Evolutionary conservation across 2,797 vertebrate genomes (phyloP), one percentile per base, ranked within the genome.

Genomic region (Spinibarbus caldwelli): DNA sequence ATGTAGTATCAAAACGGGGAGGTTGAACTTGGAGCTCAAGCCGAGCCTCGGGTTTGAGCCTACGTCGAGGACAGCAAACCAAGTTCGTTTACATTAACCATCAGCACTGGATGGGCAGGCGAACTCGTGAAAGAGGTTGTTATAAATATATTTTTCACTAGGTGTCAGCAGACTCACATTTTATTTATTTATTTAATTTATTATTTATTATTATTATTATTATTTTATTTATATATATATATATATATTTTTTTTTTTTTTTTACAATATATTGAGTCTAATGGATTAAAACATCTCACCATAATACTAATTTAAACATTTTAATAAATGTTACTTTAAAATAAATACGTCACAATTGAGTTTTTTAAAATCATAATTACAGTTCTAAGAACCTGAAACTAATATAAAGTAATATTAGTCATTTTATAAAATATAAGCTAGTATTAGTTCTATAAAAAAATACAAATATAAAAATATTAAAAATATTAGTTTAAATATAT

Each of bases 111-210:
- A 29, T 26, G 54, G 23, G 54, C 54, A 59, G 10, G 9, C 10
- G 1, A 9, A 31, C 6, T 49, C 0, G 4, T 54, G 1, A 52
- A n/a, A 57, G 29, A 47, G 26, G 15, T 29, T 62, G 80, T 59
- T 11, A 82, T 82, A 31, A n/a, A 82, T 71, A 5, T 59, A 29
- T 59, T 59, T 43, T 5, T 26, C 80, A 59, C 67, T 17, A 82
- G 80, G n/a, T 71, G 80, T 43, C 80, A 82, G 47, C 38, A 82
- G 49, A 82, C 14, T 31, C 80, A 2, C n/a, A 81, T 29, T 11
- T 47, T 29, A 11, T 72, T 43, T 15, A 43, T 70, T 47, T 26
- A 11, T 6, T 72, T 6, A 1, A n/a, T n/a, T n/a, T n/a, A n/a
- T n/a, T n/a, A n/a, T n/a, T n/a, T n/a, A n/a, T n/a, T n/a, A n/a